phyloP scores from a whole-genome alignment of 92 coral and sea anemone species.

The Bergia sp. region DNA sequence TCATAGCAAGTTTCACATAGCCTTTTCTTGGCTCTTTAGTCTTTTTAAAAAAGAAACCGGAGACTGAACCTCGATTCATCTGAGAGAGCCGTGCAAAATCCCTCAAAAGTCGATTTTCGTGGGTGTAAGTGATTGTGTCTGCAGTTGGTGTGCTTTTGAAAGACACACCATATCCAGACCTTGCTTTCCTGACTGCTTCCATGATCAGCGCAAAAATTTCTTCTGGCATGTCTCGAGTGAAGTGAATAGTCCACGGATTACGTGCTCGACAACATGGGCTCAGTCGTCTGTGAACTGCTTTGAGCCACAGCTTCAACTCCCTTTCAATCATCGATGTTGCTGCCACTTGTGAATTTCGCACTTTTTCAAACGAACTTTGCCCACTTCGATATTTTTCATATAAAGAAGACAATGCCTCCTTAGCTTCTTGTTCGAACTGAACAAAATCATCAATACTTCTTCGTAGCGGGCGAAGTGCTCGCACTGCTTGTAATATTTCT shows the following conservation, averaged over 20 bases:
- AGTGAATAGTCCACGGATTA: conserved; percentile 57
- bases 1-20: conserved; percentile 32
- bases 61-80: conserved; percentile 34
- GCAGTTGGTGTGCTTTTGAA: conserved; percentile 25
- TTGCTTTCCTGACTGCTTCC: conserved; percentile 46
- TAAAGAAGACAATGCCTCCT: conserved; percentile 33
- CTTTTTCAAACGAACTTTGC: conserved; percentile 46
- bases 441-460: conserved; percentile 42
- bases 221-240: conserved; percentile 50
- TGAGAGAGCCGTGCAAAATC: conserved; percentile 51
- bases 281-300: conserved; percentile 49
- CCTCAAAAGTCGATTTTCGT: conserved; percentile 13
- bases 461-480: conserved; percentile 40
- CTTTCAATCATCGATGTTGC: conserved; percentile 42
- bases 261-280: conserved; percentile 51
- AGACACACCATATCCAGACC: conserved; percentile 42
- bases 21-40: conserved; percentile 54
- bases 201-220: conserved; percentile 45
- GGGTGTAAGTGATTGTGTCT: conserved; percentile 31
- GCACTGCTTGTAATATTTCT: conserved; percentile 46
- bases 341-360: conserved; percentile 41
- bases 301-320: conserved; percentile 52
- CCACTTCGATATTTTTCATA: conserved; percentile 41
- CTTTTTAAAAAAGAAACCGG: conserved; percentile 44
- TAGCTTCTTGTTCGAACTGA: conserved; percentile 55